Percentiles rank a stretch among this genome's conserved stretches.
phyloP scores from a whole-genome alignment of 2,888 invertebrate genomes.

The Iselma pallidipennis region DNA sequence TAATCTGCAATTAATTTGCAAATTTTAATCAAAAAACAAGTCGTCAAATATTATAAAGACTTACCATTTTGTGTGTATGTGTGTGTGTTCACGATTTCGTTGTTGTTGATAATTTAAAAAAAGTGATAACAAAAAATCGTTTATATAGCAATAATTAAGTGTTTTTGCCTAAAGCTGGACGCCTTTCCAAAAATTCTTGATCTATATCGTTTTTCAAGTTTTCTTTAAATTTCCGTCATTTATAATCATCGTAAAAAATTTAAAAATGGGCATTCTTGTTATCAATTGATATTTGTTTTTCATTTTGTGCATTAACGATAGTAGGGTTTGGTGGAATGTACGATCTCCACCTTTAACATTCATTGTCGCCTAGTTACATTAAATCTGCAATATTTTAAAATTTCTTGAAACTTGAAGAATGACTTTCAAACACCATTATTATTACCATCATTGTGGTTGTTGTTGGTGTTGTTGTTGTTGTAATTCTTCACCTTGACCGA shows the following conservation, averaged over 20 bases:
- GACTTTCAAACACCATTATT: background rate
- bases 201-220: background rate
- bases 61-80: background rate
- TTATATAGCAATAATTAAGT: constrained; percentile 10
- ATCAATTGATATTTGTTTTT: too few species aligned
- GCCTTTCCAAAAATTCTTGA: background rate
- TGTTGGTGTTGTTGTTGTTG: background rate
- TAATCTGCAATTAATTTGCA: background rate
- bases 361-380: background rate
- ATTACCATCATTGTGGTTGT: background rate
- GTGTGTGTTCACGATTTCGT: background rate
- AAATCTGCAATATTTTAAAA: too few species aligned
- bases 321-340: background rate
- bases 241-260: too few species aligned
- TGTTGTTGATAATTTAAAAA: background rate
- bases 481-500: constrained; percentile 17
- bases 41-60: background rate
- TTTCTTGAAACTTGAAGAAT: too few species aligned
- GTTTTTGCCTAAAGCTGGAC: background rate
- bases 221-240: background rate
- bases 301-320: too few species aligned
- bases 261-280: too few species aligned
- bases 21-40: background rate
- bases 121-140: background rate
- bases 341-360: background rate